A percentile compares a stretch with the other conserved stretches of the same genome.
These are phyloP conservation scores for Tylochromis polylepis DNA, from an alignment of 2,113 vertebrate genomes.

Conservation along the genomic window DNA sequence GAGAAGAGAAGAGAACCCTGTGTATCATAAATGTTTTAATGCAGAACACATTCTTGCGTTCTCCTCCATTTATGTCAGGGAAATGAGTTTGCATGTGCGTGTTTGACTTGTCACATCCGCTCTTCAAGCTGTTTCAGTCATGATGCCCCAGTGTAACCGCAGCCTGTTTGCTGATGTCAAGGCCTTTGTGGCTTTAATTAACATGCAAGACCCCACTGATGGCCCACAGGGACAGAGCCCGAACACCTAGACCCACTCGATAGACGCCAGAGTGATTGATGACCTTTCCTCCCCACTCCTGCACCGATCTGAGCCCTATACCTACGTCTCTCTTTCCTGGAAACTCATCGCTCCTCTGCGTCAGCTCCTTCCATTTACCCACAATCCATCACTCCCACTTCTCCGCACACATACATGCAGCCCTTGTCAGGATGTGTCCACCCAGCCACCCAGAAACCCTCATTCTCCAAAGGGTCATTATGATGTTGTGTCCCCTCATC, in stretches of 20 bases:
- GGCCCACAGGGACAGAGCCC: slow-evolving; percentile 40
- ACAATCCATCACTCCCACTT: slow-evolving; percentile 51
- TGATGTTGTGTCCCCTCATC: slow-evolving; percentile 2
- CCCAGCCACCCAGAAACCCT: slow-evolving; percentile 9
- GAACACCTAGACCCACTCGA: slow-evolving; percentile 57
- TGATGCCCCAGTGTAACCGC: background rate
- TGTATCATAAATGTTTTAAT: slow-evolving; percentile 50
- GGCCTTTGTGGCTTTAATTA: slow-evolving; percentile 46
- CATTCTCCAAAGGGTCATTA: slow-evolving; percentile 38
- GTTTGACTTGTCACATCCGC: background rate
- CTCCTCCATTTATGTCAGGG: slow-evolving; percentile 37
- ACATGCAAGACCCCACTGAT: slow-evolving; percentile 44
- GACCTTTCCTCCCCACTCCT: slow-evolving; percentile 22
- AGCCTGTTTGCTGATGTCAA: slow-evolving; percentile 42
- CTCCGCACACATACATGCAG: background rate
- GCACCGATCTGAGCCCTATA: slow-evolving; percentile 12
- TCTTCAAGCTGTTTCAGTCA: background rate
- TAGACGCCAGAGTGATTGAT: slow-evolving; percentile 67
- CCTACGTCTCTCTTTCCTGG: slow-evolving; percentile 8
- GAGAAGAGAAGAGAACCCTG: background rate
- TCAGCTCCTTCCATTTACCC: slow-evolving; percentile 40
- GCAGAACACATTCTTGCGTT: slow-evolving; percentile 24
- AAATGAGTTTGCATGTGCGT: slow-evolving; percentile 3
- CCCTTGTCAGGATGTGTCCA: slow-evolving; percentile 9
- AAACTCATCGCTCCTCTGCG: slow-evolving; percentile 35